Evolutionary conservation across 2,797 vertebrate genomes (phyloP).

Genomic region (Morus bassanus): DNA sequence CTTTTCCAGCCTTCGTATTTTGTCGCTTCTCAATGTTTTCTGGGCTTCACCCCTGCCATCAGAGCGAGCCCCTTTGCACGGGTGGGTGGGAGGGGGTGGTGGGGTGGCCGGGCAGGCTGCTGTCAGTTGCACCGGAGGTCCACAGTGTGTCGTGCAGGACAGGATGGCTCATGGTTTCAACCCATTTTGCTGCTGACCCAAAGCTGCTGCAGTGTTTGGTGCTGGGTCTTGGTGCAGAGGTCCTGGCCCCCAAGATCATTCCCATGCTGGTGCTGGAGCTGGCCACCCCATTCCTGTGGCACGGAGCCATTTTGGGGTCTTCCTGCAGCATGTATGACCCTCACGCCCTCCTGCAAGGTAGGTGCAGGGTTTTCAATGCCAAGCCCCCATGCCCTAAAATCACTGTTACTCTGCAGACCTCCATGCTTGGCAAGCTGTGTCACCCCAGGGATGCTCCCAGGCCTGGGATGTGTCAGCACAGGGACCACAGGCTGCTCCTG

Average conservation of each 20-base stretch:
- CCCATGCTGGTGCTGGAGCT: background rate
- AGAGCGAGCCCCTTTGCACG: background rate
- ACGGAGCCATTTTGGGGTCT: background rate
- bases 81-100: background rate
- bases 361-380: background rate
- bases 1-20: background rate
- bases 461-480: background rate
- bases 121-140: rapidly evolving
- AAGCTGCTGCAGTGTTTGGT: background rate
- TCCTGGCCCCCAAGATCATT: no score
- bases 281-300: rapidly evolving
- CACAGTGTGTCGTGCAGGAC: rapidly evolving
- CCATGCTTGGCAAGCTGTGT: background rate
- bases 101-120: background rate
- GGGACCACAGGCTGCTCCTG: background rate
- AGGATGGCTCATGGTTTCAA: background rate
- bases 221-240: background rate
- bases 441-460: background rate
- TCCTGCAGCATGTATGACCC: background rate
- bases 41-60: background rate
- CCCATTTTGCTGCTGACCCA: background rate
- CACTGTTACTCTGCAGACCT: background rate
- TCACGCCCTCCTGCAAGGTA: rapidly evolving
- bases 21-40: background rate
- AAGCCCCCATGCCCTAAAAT: background rate